These are phyloP conservation scores for Desmodus rotundus DNA, from an alignment of 2,113 vertebrate genomes.

Conservation along the genomic window DNA sequence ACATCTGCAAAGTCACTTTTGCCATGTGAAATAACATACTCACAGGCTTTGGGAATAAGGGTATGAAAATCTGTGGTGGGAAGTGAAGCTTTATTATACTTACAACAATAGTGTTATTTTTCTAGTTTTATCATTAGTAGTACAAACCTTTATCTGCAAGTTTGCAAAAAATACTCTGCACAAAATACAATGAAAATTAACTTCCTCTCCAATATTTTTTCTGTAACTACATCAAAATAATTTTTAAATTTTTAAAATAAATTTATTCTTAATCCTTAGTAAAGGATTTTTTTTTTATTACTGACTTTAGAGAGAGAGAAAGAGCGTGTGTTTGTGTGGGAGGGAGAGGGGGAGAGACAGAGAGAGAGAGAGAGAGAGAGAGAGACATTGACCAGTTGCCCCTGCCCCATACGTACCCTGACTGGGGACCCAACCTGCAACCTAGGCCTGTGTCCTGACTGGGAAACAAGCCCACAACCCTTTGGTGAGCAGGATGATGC, in stretches of 20 bases:
- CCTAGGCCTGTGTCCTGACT: no score
- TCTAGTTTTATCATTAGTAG: not conserved
- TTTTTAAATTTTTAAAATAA: not conserved
- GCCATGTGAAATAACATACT: not conserved
- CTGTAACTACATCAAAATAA: not conserved
- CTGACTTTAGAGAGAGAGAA: no score
- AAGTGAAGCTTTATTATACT: not conserved
- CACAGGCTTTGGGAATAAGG: not conserved
- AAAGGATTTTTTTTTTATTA: no score
- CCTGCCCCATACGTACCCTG: no score
- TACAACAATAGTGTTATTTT: not conserved
- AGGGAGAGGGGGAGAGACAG: no score
- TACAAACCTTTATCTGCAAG: not conserved
- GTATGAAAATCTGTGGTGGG: not conserved
- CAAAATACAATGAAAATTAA: not conserved
- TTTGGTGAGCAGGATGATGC: no score
- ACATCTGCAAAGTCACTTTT: not conserved
- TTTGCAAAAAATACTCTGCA: not conserved
- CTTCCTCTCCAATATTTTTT: not conserved
- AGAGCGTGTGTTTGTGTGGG: no score
- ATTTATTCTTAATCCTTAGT: no score
- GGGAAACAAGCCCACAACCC: no score
- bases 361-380: no score
- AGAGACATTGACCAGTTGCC: no score
- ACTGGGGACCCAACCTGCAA: no score